These are phyloP conservation scores for Lithophane socia DNA, from an alignment of 2,888 invertebrate species.

Conservation along the genomic window DNA sequence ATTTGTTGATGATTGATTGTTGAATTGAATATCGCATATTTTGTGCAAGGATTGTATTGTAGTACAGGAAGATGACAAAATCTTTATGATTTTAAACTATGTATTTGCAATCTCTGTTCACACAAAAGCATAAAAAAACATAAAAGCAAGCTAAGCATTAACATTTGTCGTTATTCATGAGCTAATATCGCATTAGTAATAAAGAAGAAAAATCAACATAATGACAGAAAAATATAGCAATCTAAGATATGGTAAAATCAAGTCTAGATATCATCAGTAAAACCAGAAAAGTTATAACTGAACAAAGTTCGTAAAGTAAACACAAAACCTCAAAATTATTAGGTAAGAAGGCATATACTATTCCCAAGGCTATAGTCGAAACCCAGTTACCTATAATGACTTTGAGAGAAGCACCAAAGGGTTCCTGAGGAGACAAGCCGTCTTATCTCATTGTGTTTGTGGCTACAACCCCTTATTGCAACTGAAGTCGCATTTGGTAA, in stretches of 20 bases:
- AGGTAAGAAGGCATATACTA: neutral
- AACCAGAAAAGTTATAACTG: neutral
- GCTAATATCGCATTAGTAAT: neutral
- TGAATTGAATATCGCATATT: neutral
- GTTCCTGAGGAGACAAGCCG: constrained; percentile 9
- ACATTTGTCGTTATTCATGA: neutral
- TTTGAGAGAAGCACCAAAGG: constrained; percentile 48
- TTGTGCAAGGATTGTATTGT: neutral
- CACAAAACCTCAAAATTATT: constrained; percentile 4
- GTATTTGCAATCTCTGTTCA: neutral
- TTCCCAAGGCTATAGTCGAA: constrained; percentile 13
- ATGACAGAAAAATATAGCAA: neutral
- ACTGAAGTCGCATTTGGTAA: constrained; percentile 40
- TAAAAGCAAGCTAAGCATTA: neutral
- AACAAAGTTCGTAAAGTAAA: neutral
- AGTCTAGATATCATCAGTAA: neutral
- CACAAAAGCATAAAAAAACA: neutral
- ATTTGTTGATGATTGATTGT: neutral
- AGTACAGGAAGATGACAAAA: neutral
- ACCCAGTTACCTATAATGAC: constrained; percentile 23
- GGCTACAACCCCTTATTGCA: constrained; percentile 38
- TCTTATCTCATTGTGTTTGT: constrained; percentile 36
- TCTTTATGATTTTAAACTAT: neutral
- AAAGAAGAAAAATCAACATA: neutral
- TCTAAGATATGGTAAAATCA: neutral